These are phyloP conservation scores for Passer montanus DNA, from an alignment of 2,113 vertebrate species.

Conservation along the genomic window DNA sequence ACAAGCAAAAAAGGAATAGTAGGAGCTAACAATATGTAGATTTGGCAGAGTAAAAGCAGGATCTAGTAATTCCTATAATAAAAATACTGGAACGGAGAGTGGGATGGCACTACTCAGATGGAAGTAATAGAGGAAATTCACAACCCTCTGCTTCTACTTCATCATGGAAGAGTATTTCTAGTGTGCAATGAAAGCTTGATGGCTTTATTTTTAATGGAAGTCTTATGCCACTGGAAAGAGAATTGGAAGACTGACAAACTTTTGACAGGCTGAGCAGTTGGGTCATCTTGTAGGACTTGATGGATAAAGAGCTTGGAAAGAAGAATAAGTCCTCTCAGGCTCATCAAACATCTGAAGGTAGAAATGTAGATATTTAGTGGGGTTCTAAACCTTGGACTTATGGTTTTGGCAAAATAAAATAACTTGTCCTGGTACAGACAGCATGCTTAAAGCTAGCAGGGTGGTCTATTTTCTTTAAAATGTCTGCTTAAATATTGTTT, in stretches of 20 bases:
- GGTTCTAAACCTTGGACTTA: not conserved
- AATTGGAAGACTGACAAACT: not conserved
- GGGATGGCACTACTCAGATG: not conserved
- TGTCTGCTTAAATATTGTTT: not conserved
- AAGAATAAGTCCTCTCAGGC: not conserved
- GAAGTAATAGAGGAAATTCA: not conserved
- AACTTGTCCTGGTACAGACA: not conserved
- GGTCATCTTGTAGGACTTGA: not conserved
- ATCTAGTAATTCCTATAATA: not conserved
- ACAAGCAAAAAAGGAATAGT: not conserved
- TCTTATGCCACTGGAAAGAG: not conserved
- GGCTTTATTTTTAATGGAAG: not conserved
- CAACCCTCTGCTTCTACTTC: not conserved
- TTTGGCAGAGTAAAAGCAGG: not conserved
- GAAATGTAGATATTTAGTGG: not conserved
- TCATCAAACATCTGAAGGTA: not conserved
- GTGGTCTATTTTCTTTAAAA: not conserved
- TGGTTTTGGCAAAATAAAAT: not conserved
- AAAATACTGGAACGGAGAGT: not conserved
- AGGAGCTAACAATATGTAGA: not conserved
- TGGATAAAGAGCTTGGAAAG: not conserved
- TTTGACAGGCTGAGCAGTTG: not conserved
- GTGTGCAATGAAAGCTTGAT: not conserved
- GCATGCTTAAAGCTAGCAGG: not conserved
- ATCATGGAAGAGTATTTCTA: not conserved